These are phyloP conservation scores for Anoplius nigerrimus DNA, from an alignment of 2,888 invertebrate species.

Conservation along the genomic window DNA sequence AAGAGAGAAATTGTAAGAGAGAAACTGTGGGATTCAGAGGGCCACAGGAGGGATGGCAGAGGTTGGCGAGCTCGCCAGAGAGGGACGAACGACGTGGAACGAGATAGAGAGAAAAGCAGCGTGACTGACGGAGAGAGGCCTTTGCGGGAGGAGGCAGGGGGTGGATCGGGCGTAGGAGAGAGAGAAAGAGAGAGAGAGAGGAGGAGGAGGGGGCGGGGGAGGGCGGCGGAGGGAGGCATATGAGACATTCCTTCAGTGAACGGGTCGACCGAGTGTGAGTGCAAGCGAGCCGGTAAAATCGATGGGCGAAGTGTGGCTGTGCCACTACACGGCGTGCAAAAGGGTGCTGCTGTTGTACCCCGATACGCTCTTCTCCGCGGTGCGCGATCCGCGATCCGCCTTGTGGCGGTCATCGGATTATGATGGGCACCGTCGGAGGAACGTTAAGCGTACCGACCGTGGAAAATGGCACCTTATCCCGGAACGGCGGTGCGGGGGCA, in stretches of 20 bases:
- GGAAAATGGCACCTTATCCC: no score
- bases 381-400: slow-evolving; percentile 47
- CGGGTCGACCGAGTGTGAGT: slow-evolving; percentile 61
- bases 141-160: slow-evolving; percentile 38
- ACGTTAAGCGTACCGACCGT: no score
- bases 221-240: slow-evolving; percentile 53
- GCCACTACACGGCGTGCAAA: slow-evolving; percentile 56
- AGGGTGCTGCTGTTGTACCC: slow-evolving; percentile 58
- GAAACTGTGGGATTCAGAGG: background rate
- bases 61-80: slow-evolving; percentile 51
- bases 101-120: slow-evolving; percentile 48
- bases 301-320: slow-evolving; percentile 72
- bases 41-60: slow-evolving; percentile 28
- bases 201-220: slow-evolving; percentile 44
- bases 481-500: no score
- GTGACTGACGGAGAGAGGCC: slow-evolving; percentile 49
- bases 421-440: no score
- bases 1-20: background rate
- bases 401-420: slow-evolving; percentile 39
- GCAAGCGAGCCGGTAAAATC: slow-evolving; percentile 73
- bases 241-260: slow-evolving; percentile 70
- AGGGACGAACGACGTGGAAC: slow-evolving; percentile 39
- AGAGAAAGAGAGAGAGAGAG: slow-evolving; percentile 26
- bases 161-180: slow-evolving; percentile 17
- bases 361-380: slow-evolving; percentile 44